A percentile compares a stretch with the other conserved stretches of the same genome.
phyloP scores from a whole-genome alignment of 2,888 invertebrate genomes.

The Matsumyia berberina region DNA sequence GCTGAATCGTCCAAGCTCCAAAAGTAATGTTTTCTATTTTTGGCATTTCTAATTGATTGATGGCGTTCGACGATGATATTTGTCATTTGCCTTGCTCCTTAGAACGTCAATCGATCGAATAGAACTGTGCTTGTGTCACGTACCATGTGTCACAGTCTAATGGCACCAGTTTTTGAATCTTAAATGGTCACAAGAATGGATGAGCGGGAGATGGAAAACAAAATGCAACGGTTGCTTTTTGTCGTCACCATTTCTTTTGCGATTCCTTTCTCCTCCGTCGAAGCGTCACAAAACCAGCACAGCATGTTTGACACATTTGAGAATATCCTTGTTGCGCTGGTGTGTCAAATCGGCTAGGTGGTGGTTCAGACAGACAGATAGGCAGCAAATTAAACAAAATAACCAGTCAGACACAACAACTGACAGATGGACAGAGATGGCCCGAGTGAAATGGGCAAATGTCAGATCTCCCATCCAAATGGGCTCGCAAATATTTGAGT shows the following conservation, averaged over 20 bases:
- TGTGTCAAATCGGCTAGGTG: constrained; percentile 61
- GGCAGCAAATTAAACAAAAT: constrained; percentile 61
- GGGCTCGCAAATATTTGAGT: constrained; percentile 62
- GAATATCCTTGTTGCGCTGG: constrained; percentile 50
- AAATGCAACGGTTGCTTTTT: constrained; percentile 37
- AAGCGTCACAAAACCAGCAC: constrained; percentile 2
- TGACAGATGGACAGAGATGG: constrained; percentile 37
- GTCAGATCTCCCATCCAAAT: constrained; percentile 62
- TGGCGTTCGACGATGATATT: constrained; percentile 48
- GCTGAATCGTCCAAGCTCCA: not conserved
- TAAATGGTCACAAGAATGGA: constrained; percentile 46
- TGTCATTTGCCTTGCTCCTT: constrained; percentile 41
- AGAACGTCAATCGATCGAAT: constrained; percentile 47
- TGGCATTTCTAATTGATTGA: constrained; percentile 55
- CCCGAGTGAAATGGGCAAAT: constrained; percentile 46
- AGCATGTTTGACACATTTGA: constrained; percentile 22
- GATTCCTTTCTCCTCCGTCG: not conserved
- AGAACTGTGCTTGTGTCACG: constrained; percentile 48
- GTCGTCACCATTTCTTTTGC: not conserved
- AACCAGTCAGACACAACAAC: constrained; percentile 25
- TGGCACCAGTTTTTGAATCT: constrained; percentile 29
- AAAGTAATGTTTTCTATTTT: not conserved
- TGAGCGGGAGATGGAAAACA: constrained; percentile 7
- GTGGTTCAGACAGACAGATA: constrained; percentile 56
- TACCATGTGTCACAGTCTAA: constrained; percentile 6